Percentiles rank a stretch among this genome's conserved stretches.
phyloP scores from a whole-genome alignment of 2,888 invertebrate species.

The Thysanoteuthis rhombus region DNA sequence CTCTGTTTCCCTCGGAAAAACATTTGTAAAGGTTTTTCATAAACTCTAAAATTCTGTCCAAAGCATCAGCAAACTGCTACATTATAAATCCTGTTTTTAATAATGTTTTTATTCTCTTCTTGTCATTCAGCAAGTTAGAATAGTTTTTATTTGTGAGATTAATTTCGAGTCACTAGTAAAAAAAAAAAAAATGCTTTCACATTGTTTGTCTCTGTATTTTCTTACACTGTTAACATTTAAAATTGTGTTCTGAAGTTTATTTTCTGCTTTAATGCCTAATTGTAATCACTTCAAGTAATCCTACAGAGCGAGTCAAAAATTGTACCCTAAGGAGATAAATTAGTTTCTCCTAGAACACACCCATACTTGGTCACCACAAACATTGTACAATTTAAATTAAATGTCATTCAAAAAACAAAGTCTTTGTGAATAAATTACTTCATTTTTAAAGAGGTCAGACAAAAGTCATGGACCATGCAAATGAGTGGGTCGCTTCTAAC shows the following conservation, averaged over 20 bases:
- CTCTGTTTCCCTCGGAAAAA: no score
- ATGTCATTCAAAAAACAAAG: background rate
- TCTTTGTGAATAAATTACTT: background rate
- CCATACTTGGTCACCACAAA: background rate
- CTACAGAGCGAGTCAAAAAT: background rate
- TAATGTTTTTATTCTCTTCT: no score
- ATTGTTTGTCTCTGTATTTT: background rate
- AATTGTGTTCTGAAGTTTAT: background rate
- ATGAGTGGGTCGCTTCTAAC: background rate
- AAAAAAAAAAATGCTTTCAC: background rate
- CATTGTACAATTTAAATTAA: background rate
- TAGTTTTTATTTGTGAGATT: background rate
- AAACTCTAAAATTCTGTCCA: no score
- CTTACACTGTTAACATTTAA: background rate
- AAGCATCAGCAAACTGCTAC: no score
- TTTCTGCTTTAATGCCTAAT: background rate
- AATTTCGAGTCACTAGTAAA: background rate
- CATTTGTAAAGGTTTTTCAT: no score
- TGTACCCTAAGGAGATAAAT: background rate
- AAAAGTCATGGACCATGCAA: background rate
- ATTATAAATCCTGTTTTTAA: no score
- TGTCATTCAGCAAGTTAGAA: no score
- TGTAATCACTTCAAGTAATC: background rate
- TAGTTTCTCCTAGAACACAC: background rate
- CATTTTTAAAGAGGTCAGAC: background rate